Evolutionary conservation across 2,888 invertebrate genomes (phyloP).

Genomic region (Anoncus sp.): DNA sequence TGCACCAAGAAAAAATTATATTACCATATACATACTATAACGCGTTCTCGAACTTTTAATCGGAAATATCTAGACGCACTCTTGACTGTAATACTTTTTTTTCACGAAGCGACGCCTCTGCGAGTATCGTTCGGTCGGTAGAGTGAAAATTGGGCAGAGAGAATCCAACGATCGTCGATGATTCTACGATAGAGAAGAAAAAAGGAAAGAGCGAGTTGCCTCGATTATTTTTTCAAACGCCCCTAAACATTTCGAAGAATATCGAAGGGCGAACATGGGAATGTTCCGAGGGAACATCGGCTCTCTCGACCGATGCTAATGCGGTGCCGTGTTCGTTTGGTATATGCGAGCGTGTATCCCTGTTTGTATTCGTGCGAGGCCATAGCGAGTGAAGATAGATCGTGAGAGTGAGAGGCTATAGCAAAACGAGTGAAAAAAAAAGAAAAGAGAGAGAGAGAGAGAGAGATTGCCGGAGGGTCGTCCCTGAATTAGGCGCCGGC

Average conservation of each 20-base stretch:
- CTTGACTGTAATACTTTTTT: conserved; percentile 6
- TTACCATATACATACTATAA: neutral
- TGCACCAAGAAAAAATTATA: neutral
- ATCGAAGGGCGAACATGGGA: conserved; percentile 18
- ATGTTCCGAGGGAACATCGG: conserved; percentile 12
- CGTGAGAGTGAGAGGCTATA: conserved; percentile 16
- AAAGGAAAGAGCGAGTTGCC: neutral
- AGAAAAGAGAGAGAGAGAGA: conserved; percentile 20
- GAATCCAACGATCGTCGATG: conserved; percentile 5
- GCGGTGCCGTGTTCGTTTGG: conserved; percentile 21
- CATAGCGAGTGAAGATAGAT: conserved; percentile 27
- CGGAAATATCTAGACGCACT: conserved; percentile 23
- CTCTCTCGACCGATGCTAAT: conserved; percentile 38
- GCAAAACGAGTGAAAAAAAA: conserved; percentile 21
- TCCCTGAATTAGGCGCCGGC: conserved; percentile 59
- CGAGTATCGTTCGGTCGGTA: conserved; percentile 6
- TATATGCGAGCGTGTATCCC: conserved; percentile 23
- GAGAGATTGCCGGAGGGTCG: conserved; percentile 40
- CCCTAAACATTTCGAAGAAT: conserved; percentile 25
- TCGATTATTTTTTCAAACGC: conserved; percentile 10
- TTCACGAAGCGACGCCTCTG: neutral
- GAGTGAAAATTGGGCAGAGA: conserved; percentile 10
- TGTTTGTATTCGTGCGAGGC: conserved; percentile 36
- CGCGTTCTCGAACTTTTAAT: neutral
- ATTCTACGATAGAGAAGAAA: neutral